Evolutionary conservation across 2,888 invertebrate species (phyloP).

Genomic region (Dynastes tityus): DNA sequence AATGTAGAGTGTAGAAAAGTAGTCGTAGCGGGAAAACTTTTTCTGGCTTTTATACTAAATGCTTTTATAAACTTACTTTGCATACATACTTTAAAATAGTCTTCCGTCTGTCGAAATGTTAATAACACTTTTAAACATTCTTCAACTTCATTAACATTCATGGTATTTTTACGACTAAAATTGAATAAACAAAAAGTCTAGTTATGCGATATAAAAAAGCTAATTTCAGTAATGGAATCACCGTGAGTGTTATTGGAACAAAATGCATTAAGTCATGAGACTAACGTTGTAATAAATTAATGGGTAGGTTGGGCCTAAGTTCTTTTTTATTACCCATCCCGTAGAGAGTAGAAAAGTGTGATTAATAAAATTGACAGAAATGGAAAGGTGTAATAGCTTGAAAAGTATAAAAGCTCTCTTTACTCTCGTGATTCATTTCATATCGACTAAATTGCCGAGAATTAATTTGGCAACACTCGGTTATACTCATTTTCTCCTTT

Average conservation of each 20-base stretch:
- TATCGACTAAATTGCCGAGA: background rate
- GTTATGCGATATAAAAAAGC: constrained; percentile 7
- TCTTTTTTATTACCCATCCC: constrained; percentile 6
- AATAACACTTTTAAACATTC: too few species aligned
- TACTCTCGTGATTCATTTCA: background rate
- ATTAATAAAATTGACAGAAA: constrained; percentile 35
- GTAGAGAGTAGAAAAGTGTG: constrained; percentile 10
- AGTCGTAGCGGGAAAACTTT: too few species aligned
- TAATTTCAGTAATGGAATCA: constrained; percentile 32
- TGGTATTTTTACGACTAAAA: too few species aligned
- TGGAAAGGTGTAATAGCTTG: constrained; percentile 1
- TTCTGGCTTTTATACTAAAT: too few species aligned
- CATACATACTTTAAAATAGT: too few species aligned
- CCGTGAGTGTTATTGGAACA: background rate
- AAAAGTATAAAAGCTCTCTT: constrained; percentile 1
- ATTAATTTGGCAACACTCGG: background rate
- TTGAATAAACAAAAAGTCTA: background rate
- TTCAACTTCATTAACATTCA: too few species aligned
- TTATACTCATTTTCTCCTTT: background rate
- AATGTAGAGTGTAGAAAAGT: too few species aligned
- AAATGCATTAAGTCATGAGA: background rate
- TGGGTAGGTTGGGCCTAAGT: constrained; percentile 13
- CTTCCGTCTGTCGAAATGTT: too few species aligned
- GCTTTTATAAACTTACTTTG: too few species aligned
- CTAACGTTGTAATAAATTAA: constrained; percentile 36